These are phyloP conservation scores for Amphimallon solstitiale DNA, from an alignment of 2,888 invertebrate species.

Conservation along the genomic window DNA sequence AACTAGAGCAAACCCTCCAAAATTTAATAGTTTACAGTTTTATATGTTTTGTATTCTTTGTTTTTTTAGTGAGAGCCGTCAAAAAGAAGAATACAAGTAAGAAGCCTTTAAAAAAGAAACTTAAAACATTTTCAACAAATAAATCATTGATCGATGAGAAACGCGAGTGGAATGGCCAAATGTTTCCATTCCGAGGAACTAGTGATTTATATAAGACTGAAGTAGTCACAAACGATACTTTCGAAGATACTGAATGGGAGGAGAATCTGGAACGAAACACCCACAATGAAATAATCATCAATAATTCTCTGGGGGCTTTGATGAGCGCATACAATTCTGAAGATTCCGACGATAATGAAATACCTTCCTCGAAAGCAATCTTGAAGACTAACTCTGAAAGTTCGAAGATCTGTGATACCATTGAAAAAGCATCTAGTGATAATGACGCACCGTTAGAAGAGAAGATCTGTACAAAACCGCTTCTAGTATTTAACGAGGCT, in stretches of 20 bases:
- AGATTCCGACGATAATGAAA: slow-evolving; percentile 55
- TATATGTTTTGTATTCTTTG: too few relatives aligned
- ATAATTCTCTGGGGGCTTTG: slow-evolving; percentile 68
- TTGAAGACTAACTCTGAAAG: slow-evolving; percentile 7
- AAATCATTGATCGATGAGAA: slow-evolving; percentile 53
- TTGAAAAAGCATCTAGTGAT: slow-evolving; percentile 51
- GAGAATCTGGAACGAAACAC: slow-evolving; percentile 12
- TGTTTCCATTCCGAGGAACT: slow-evolving; percentile 61
- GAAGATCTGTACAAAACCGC: slow-evolving; percentile 57
- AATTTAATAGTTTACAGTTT: too few relatives aligned
- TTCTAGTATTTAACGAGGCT: slow-evolving; percentile 45
- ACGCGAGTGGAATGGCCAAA: slow-evolving; percentile 58
- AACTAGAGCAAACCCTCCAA: too few relatives aligned
- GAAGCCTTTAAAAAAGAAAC: slow-evolving; percentile 29
- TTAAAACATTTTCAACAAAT: slow-evolving; percentile 29
- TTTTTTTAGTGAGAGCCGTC: background rate
- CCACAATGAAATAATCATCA: slow-evolving; percentile 53
- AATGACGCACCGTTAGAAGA: slow-evolving; percentile 67
- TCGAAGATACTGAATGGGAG: slow-evolving; percentile 59
- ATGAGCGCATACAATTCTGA: slow-evolving; percentile 69
- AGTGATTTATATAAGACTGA: slow-evolving; percentile 48
- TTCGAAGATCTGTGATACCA: background rate
- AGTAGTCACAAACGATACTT: slow-evolving; percentile 52
- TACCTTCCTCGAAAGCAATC: background rate
- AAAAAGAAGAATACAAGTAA: slow-evolving; percentile 16